Evolutionary conservation across 2,797 vertebrate species (phyloP), one percentile per base, ranked within the genome.

Genomic region (Leuciscus waleckii): DNA sequence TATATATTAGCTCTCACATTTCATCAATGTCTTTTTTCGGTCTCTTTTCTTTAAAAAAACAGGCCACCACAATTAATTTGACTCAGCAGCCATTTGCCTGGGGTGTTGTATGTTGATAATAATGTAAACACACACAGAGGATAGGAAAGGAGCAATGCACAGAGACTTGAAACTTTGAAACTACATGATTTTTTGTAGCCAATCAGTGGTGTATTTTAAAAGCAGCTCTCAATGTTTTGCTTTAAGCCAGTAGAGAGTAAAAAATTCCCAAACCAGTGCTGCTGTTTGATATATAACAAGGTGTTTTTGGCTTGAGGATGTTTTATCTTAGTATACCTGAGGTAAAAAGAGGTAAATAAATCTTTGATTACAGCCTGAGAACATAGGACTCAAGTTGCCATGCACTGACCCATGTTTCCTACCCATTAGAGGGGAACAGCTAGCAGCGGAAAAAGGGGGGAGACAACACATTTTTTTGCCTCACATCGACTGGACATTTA

Each of bases 401-500:
- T 94, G 93, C 92, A 93, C 80, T 90, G 92, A 93, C 91, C 92
- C 91, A 91, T 91, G 88, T 84, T 90, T 92, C 92, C 92, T 90
- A 89, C 91, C 92, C 91, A 92, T 79, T 79, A 88, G 85, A 92
- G 90, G 91, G 73, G 84, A 73, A 87, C 35, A 82, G 80, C 81
- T 74, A 85, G 67, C 37, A 74, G 69, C 78, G 32, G 41, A 77
- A 74, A 74, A 73, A 39, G 32, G 54, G 79, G 68, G 81, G 49
- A 46, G 43, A 93, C 89, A 79, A 88, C 86, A 91, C 82, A 86
- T 2, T 51, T 13, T 67, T 23, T 89, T 91, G 90, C 89, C 46
- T 74, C 90, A 90, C 90, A 90, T 91, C 89, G 85, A 92, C 90
- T 85, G 89, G 96, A 97, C 95, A 97, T 98, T 97, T 98, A 98